A percentile compares a stretch with the other conserved stretches of the same genome.
These are phyloP conservation scores for Neoitamus cyanurus DNA, from an alignment of 2,888 invertebrate species.

Conservation along the genomic window DNA sequence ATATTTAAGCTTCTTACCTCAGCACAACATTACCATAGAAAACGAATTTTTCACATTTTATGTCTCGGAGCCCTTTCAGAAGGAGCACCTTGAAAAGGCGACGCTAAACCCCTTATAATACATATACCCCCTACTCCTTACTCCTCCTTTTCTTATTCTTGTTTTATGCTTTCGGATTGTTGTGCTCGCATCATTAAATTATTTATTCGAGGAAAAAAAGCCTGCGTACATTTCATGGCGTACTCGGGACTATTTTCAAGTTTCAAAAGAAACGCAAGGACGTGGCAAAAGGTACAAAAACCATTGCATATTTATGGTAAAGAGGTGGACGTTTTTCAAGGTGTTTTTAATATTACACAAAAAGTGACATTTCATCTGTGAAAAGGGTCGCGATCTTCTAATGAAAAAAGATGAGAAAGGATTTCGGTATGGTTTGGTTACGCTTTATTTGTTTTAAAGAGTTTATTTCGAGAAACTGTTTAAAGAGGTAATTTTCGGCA, in stretches of 20 bases:
- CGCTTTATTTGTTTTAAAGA: not conserved
- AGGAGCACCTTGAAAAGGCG: not conserved
- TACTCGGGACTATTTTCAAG: not conserved
- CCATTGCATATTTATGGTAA: conserved; percentile 30
- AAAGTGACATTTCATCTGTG: conserved; percentile 3
- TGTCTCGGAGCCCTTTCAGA: not conserved
- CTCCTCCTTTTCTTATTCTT: not conserved
- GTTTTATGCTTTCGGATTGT: conserved; percentile 8
- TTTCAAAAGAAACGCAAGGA: not conserved
- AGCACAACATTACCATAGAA: conserved; percentile 17
- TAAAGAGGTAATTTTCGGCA: no score
- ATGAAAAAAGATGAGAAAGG: conserved; percentile 1
- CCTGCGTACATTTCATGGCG: not conserved
- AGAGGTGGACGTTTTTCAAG: not conserved
- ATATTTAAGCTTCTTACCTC: conserved; percentile 7
- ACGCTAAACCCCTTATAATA: not conserved
- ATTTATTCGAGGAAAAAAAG: conserved; percentile 7
- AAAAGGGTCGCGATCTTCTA: conserved; percentile 17
- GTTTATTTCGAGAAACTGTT: not conserved
- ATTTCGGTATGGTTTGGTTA: not conserved
- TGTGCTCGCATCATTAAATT: conserved; percentile 1
- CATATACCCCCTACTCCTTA: not conserved
- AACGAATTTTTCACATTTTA: conserved; percentile 33
- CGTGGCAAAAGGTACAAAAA: conserved; percentile 11
- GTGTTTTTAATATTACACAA: conserved; percentile 1